phyloP scores from a whole-genome alignment of 2,888 invertebrate genomes.

The Dendrolimus houi region DNA sequence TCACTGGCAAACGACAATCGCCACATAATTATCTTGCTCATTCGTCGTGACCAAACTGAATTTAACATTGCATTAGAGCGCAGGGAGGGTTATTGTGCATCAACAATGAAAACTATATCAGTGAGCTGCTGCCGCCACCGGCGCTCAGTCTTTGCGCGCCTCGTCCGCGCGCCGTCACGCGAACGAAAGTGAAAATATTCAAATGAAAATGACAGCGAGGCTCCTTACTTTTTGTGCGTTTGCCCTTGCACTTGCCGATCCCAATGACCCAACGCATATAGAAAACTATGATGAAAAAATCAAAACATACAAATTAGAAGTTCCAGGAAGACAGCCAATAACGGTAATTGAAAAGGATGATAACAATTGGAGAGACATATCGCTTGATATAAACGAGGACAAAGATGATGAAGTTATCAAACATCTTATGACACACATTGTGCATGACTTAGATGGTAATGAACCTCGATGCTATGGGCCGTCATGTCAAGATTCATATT shows the following conservation, averaged over 20 bases:
- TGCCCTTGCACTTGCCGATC: constrained; percentile 36
- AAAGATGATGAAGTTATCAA: constrained; percentile 49
- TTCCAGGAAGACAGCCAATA: constrained; percentile 75
- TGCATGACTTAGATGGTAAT: constrained; percentile 49
- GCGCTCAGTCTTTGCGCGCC: constrained; percentile 62
- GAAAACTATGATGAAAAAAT: constrained; percentile 54
- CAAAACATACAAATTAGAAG: constrained; percentile 71
- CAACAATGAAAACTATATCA: constrained; percentile 72
- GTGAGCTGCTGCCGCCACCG: constrained; percentile 37
- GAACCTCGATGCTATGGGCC: constrained; percentile 63
- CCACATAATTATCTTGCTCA: constrained; percentile 67
- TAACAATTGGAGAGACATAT: constrained; percentile 33
- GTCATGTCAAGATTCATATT: constrained; percentile 56
- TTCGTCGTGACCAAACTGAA: constrained; percentile 69
- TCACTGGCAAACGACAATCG: constrained; percentile 58
- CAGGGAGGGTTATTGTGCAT: constrained; percentile 67
- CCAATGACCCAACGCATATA: constrained; percentile 43
- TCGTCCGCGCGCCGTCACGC: constrained; percentile 50
- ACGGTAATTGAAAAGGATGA: constrained; percentile 73
- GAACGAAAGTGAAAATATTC: constrained; percentile 61
- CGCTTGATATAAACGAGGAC: constrained; percentile 23
- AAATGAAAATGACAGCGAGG: constrained; percentile 62
- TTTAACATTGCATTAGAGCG: constrained; percentile 65
- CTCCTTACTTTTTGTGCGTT: constrained; percentile 43
- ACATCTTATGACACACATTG: constrained; percentile 59